Evolutionary conservation across 2,888 invertebrate species (phyloP), one percentile per base, ranked within the genome.

Genomic region (Rhingia campestris): DNA sequence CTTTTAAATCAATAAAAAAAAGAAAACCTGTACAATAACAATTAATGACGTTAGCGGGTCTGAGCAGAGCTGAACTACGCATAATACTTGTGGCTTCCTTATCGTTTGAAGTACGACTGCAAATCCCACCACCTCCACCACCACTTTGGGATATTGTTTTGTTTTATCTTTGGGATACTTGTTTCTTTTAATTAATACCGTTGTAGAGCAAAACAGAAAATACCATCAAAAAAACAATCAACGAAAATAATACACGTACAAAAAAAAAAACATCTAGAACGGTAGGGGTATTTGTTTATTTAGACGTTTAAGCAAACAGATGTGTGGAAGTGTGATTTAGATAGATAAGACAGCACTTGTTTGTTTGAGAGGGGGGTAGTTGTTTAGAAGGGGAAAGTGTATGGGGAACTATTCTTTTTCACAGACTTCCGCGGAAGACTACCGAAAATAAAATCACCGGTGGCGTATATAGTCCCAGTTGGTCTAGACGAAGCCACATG

Each of bases 1-100:
- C 49, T 32, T 49, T 49, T 30, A 5, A 61, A 58, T 32, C 32
- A 32, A 12, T 45, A 14, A 35, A 67, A 53, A 22, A 22, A 22
- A 22, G 22, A 39, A 56, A 43, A 37, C 14, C 35, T 56, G 56
- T 47, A 69, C 47, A 69, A 58, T 56, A 69, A 69, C 56, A 56
- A 54, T 49, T 63, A 47, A 32, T 73, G 73, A 73, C 73, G 63
- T 73, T 47, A 37, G 12, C 49, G 37, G 47, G 35, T 56, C 54
- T n/a, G 64, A 51, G 6, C 37, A 37, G n/a, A 56, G 14, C 7
- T 10, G 33, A 54, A 67, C 54, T 67, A 54, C 43, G 66, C 66
- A 67, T 43, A 67, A 67, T 43, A 33, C 54, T 22, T 53, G 53
- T 45, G 61, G 43, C 53, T 53, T 53, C 61, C 53, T 61, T 61